Evolutionary conservation across 2,888 invertebrate species (phyloP).

Genomic region (Creontiades dilutus): DNA sequence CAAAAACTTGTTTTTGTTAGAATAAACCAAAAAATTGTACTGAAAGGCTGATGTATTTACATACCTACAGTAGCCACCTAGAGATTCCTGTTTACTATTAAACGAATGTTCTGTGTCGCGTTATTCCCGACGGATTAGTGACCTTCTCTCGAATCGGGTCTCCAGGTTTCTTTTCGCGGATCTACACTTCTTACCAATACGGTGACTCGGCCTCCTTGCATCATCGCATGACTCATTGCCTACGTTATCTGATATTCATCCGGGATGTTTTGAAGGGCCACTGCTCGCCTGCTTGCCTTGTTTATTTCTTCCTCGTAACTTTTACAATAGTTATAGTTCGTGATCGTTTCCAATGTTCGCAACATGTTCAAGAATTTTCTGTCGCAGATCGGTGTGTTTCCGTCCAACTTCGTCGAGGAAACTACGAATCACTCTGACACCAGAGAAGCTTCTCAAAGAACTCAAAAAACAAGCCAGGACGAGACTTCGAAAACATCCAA

Average conservation of each 20-base stretch:
- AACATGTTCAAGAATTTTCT: slow-evolving; percentile 44
- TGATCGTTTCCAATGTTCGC: neutral
- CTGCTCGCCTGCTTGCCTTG: neutral
- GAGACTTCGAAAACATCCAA: slow-evolving; percentile 70
- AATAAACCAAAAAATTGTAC: too few species aligned
- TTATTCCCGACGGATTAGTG: neutral
- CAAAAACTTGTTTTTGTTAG: too few species aligned
- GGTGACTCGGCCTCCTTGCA: slow-evolving; percentile 16
- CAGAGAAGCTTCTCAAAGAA: slow-evolving; percentile 73
- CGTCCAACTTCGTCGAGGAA: slow-evolving; percentile 94
- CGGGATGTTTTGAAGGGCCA: slow-evolving; percentile 12
- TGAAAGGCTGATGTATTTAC: too few species aligned
- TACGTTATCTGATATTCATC: neutral
- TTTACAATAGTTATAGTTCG: neutral
- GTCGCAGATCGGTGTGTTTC: slow-evolving; percentile 89
- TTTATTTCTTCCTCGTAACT: neutral
- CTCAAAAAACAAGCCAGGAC: slow-evolving; percentile 72
- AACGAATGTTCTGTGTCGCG: too few species aligned
- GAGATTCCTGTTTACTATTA: too few species aligned
- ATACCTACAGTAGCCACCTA: too few species aligned
- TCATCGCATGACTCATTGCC: slow-evolving; percentile 43
- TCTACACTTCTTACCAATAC: neutral
- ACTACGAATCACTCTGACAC: slow-evolving; percentile 75
- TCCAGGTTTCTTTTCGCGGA: neutral
- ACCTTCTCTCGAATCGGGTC: neutral